Conservation (phyloP, 2,113 vertebrate species). For the Thryonomys swinderianus region DNA sequence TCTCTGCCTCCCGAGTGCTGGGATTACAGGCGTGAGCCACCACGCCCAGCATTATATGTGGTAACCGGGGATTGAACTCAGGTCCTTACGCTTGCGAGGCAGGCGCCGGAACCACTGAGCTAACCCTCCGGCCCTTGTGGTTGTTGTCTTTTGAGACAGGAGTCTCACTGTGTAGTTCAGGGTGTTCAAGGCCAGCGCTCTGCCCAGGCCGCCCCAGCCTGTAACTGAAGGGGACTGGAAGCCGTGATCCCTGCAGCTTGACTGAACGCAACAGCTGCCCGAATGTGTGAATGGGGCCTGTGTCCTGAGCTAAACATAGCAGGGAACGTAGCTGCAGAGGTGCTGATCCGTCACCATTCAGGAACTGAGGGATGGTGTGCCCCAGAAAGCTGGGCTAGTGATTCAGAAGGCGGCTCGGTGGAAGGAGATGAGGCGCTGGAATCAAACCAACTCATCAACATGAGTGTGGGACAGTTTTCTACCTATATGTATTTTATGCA, state of each 20-base stretch:
- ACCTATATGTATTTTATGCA: not conserved
- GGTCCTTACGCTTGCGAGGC: too few relatives aligned
- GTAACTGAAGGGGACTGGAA: not conserved
- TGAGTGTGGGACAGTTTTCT: not conserved
- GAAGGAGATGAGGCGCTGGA: not conserved
- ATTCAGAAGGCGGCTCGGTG: not conserved
- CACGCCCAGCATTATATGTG: not conserved
- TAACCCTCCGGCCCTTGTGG: too few relatives aligned
- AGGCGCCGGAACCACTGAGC: too few relatives aligned
- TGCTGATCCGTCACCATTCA: not conserved
- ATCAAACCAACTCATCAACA: not conserved
- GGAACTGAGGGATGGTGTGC: not conserved
- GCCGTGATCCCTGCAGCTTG: not conserved
- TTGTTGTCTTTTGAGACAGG: too few relatives aligned
- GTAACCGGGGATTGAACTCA: too few relatives aligned
- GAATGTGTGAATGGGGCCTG: not conserved
- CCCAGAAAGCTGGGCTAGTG: slow-evolving; percentile 45
- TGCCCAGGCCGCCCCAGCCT: not conserved
- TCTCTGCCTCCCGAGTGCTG: not conserved
- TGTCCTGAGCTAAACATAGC: slow-evolving; percentile 39
- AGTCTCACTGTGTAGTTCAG: too few relatives aligned
- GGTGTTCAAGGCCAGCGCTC: not conserved
- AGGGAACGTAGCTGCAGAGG: not conserved
- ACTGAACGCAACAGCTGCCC: not conserved
- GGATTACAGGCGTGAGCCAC: not conserved